Evolutionary conservation across 1,140 invertebrate species (phyloP), one percentile per base, ranked within the genome.

Genomic region (Lepeophtheirus salmonis): DNA sequence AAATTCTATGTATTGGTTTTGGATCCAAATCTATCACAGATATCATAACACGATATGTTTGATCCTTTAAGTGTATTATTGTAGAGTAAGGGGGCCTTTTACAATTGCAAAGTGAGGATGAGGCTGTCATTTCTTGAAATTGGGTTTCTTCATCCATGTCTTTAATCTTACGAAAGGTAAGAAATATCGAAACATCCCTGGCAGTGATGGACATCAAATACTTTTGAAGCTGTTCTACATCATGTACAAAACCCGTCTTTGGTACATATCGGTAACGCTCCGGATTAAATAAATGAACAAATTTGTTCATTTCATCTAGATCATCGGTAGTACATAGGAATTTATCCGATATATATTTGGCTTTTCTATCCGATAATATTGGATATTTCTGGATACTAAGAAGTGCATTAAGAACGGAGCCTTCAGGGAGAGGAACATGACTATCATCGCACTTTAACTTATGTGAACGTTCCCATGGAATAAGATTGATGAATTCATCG

Each of bases 11-110:
- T 2, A 62, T 22, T 13, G 50, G 55, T 22, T 62, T 62, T 24
- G 61, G 61, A 61, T 62, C 61, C 41, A 62, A 50, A 24, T 62
- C 61, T 20, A 62, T 62, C 14, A 62, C 30, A 16, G 54, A 62
- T 18, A 57, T 41, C 49, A 62, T 49, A 2, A 48, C 21, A 6
- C 55, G 30, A 20, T 41, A 62, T 6, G 13, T 21, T 22, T 62
- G n/a, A 14, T 50, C 61, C 30, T 41, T 41, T 6, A 41, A n/a
- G n/a, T 6, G n/a, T 41, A 41, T 41, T n/a, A 41, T n/a, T 6
- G 30, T n/a, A n/a, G n/a, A n/a, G n/a, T n/a, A n/a, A n/a, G n/a
- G n/a, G n/a, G n/a, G n/a, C n/a, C n/a, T n/a, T n/a, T n/a, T n/a
- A n/a, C n/a, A n/a, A n/a, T n/a, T n/a, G n/a, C n/a, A 41, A 10